phyloP scores from a whole-genome alignment of 2,797 vertebrate species.

The Distichodus sexfasciatus region DNA sequence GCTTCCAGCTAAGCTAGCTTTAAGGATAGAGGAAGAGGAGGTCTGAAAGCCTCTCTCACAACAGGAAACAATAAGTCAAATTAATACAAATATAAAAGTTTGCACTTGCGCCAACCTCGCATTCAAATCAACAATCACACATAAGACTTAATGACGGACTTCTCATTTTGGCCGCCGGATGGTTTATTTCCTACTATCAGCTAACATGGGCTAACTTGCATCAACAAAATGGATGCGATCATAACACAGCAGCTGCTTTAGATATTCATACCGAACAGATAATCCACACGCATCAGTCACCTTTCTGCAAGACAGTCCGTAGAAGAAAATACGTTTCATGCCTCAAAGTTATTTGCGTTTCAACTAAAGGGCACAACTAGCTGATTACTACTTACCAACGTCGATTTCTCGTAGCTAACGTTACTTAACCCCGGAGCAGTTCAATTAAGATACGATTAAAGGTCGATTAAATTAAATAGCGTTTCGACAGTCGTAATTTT shows the following conservation, averaged over 20 bases:
- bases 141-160: neutral
- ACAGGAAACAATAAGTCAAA: slow-evolving; percentile 75
- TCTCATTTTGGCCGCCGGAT: neutral
- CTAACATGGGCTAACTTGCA: slow-evolving; percentile 36
- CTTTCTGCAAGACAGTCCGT: neutral
- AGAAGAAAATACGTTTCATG: too few relatives aligned
- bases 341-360: neutral
- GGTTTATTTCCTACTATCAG: slow-evolving; percentile 3
- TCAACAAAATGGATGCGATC: slow-evolving; percentile 59
- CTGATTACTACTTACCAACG: neutral
- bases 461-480: neutral
- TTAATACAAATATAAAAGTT: slow-evolving; percentile 22
- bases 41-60: slow-evolving; percentile 72
- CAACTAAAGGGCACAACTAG: neutral
- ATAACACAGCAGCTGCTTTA: slow-evolving; percentile 41
- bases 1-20: slow-evolving; percentile 50
- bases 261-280: neutral
- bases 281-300: neutral
- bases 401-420: neutral
- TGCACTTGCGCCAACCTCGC: neutral
- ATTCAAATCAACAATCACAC: neutral
- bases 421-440: neutral
- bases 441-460: neutral
- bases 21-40: slow-evolving; percentile 80
- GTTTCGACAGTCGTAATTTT: neutral